Percentiles rank a stretch among this genome's conserved stretches.
phyloP scores from a whole-genome alignment of 1,140 invertebrate species.

The Lordiphosa stackelbergi region DNA sequence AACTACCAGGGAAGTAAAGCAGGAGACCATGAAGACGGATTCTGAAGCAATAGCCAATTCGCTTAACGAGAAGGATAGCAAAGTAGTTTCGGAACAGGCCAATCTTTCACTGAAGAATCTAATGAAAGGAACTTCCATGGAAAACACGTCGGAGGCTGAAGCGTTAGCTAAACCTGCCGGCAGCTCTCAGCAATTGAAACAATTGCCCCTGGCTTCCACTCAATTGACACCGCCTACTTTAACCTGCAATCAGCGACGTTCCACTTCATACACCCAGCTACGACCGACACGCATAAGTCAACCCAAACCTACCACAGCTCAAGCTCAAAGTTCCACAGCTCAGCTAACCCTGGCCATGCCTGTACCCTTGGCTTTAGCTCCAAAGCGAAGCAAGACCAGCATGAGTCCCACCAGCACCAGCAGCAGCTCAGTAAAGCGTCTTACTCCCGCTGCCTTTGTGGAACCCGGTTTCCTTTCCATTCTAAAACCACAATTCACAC shows the following conservation, averaged over 20 bases:
- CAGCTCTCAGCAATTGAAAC: background rate
- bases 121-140: too few species aligned
- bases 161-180: too few species aligned
- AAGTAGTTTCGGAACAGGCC: too few species aligned
- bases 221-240: conserved; percentile 31
- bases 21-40: too few species aligned
- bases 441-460: conserved; percentile 53
- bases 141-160: too few species aligned
- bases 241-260: conserved; percentile 60
- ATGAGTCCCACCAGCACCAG: conserved; percentile 59
- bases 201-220: conserved; percentile 4
- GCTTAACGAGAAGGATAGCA: too few species aligned
- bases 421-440: conserved; percentile 42
- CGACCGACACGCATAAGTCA: conserved; percentile 66
- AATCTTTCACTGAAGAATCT: too few species aligned
- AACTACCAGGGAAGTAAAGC: too few species aligned
- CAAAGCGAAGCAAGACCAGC: conserved; percentile 71
- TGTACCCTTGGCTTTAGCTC: conserved; percentile 53
- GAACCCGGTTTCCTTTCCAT: conserved; percentile 93
- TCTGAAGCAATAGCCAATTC: too few species aligned
- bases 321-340: conserved; percentile 57
- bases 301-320: conserved; percentile 61
- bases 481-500: conserved; percentile 90
- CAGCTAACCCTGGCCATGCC: conserved; percentile 62
- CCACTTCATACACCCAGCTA: conserved; percentile 60